Conservation (phyloP, 2,888 invertebrate genomes). For the Neoaliturus tenellus region DNA sequence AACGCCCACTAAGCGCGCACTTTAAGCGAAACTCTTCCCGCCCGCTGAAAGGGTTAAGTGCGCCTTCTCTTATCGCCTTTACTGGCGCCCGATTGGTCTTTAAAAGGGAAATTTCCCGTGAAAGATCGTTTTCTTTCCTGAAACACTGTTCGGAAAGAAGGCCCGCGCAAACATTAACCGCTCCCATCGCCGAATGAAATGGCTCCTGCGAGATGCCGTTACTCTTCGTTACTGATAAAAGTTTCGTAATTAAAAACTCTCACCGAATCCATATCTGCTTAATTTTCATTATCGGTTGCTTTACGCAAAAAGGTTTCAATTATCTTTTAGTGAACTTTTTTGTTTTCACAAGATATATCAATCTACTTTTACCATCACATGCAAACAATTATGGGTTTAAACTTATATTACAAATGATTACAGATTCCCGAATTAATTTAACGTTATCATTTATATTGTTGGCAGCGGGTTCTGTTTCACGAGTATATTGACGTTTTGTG, state of each 20-base stretch:
- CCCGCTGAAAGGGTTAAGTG: background rate
- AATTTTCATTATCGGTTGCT: conserved; percentile 10
- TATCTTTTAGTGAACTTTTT: background rate
- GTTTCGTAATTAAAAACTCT: conserved; percentile 38
- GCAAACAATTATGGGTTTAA: too few species aligned
- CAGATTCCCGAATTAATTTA: too few species aligned
- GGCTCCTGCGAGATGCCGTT: conserved; percentile 7
- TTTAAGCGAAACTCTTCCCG: background rate
- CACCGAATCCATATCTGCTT: conserved; percentile 30
- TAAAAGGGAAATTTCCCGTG: background rate
- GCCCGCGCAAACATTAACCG: background rate
- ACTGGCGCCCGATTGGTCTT: background rate
- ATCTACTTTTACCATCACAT: too few species aligned
- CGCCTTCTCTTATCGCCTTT: background rate
- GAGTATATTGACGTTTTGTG: too few species aligned
- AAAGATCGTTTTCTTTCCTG: background rate
- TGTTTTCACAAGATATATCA: too few species aligned
- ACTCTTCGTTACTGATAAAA: conserved; percentile 45
- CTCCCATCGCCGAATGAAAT: background rate
- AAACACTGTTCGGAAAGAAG: background rate
- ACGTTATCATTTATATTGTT: too few species aligned
- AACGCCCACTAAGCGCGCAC: conserved; percentile 39
- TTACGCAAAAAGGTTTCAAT: background rate
- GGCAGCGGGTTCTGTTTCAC: too few species aligned
- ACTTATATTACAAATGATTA: too few species aligned